Evolutionary conservation across 1,140 invertebrate genomes (phyloP).

Genomic region (Cylas formicarius): DNA sequence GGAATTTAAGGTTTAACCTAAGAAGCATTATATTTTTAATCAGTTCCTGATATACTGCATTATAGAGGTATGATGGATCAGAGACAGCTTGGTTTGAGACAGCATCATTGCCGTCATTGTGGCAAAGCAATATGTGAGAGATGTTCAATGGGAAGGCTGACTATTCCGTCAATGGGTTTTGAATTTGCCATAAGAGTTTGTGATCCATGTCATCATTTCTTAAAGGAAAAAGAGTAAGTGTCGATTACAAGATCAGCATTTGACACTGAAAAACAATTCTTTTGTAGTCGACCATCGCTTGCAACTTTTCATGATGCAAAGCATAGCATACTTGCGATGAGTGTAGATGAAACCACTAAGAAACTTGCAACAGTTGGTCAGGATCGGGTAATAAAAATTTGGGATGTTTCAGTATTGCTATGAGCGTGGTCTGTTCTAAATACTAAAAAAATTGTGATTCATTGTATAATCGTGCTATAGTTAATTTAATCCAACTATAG

Average conservation of each 20-base stretch:
- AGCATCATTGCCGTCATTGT: constrained; percentile 86
- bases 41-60: background rate
- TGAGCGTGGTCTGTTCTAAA: constrained; percentile 24
- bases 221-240: constrained; percentile 80
- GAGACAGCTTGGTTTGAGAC: constrained; percentile 81
- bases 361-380: constrained; percentile 87
- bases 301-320: constrained; percentile 94
- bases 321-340: constrained; percentile 82
- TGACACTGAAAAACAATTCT: background rate
- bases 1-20: constrained; percentile 74
- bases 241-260: constrained; percentile 6
- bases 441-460: constrained; percentile 7
- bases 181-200: constrained; percentile 96
- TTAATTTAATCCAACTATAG: background rate
- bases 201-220: constrained; percentile 75
- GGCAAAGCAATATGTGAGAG: constrained; percentile 89
- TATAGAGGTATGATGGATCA: constrained; percentile 95
- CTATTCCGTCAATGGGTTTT: constrained; percentile 93
- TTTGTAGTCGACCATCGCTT: constrained; percentile 73
- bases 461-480: constrained; percentile 1
- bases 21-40: too few species aligned
- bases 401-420: constrained; percentile 59
- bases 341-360: constrained; percentile 79
- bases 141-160: constrained; percentile 81
- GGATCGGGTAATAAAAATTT: constrained; percentile 90